A percentile compares a stretch with the other conserved stretches of the same genome.
phyloP scores from a whole-genome alignment of 2,797 vertebrate genomes.

The Chloroceryle inda region DNA sequence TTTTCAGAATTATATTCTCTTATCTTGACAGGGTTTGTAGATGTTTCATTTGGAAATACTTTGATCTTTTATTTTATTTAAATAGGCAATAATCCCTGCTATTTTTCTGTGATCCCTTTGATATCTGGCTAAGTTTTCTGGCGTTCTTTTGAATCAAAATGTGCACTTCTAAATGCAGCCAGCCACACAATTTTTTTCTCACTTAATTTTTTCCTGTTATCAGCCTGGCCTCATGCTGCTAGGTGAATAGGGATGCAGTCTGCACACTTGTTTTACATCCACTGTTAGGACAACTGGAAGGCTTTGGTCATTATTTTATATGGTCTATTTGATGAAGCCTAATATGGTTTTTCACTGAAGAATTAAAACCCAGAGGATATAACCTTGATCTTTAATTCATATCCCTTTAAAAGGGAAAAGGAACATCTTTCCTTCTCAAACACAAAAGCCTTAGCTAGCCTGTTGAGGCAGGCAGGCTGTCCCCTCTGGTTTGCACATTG shows the following conservation, averaged over 20 bases:
- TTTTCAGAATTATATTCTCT: background rate
- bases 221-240: background rate
- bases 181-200: background rate
- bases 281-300: background rate
- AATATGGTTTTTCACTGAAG: background rate
- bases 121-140: background rate
- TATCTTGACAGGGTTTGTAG: background rate
- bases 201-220: background rate
- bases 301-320: constrained; percentile 24
- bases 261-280: background rate
- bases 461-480: background rate
- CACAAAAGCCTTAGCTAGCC: background rate
- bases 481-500: background rate
- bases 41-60: background rate
- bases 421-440: background rate
- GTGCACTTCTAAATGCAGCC: background rate
- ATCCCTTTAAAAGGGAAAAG: background rate
- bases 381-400: constrained; percentile 57
- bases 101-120: background rate
- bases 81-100: background rate
- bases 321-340: background rate
- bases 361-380: background rate
- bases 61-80: constrained; percentile 20
- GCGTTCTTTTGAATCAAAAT: background rate
- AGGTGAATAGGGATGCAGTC: background rate